Conservation (phyloP, 2,113 vertebrate species). For the Bungarus multicinctus region DNA sequence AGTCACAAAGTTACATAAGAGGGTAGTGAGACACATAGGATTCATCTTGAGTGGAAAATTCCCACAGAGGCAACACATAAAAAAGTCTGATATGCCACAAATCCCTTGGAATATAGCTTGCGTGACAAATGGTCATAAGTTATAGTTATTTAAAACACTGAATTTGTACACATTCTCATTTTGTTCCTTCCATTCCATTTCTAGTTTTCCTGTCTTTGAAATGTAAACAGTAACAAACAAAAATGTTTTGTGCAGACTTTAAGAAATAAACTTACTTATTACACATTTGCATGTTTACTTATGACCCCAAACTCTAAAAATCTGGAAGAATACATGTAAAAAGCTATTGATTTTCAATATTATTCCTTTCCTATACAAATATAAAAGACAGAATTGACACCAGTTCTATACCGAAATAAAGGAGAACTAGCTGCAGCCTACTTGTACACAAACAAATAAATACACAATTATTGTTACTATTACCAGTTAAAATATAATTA, state of each 20-base stretch:
- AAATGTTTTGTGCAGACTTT: neutral
- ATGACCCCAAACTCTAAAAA: neutral
- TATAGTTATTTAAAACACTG: constrained; percentile 7
- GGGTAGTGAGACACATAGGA: neutral
- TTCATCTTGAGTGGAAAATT: neutral
- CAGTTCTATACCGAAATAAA: neutral
- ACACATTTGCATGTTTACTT: neutral
- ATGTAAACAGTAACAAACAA: neutral
- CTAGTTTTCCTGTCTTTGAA: neutral
- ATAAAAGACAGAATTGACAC: neutral
- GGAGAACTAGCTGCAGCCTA: constrained; percentile 22
- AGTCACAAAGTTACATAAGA: neutral
- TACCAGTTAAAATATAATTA: constrained; percentile 37
- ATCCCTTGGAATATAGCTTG: neutral
- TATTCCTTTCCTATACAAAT: neutral
- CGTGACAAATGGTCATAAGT: neutral
- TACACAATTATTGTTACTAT: constrained; percentile 15
- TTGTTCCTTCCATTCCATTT: neutral
- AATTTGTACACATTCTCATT: neutral
- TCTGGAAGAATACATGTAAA: neutral
- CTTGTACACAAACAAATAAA: neutral
- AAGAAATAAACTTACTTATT: neutral
- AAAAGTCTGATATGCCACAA: neutral
- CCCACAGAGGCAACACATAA: neutral
- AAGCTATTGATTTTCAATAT: neutral